These are phyloP conservation scores for Cephus pygmeus DNA, from an alignment of 2,888 invertebrate species.

Conservation along the genomic window DNA sequence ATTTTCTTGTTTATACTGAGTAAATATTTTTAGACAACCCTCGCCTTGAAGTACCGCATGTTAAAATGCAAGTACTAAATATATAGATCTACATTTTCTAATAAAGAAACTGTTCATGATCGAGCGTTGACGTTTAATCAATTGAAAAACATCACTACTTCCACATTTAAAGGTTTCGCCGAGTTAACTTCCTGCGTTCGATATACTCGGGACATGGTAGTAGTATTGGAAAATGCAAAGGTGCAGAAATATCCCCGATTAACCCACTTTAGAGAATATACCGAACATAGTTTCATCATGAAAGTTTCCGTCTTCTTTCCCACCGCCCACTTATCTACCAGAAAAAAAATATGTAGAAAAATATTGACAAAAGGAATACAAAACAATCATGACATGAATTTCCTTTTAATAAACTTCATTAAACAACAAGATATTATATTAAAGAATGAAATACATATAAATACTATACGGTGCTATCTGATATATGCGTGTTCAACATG, in stretches of 20 bases:
- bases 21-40: not conserved
- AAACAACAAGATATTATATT: constrained; percentile 19
- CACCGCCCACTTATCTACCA: not conserved
- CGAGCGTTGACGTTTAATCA: not conserved
- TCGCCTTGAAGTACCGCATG: not conserved
- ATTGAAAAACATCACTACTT: not conserved
- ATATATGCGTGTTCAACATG: constrained; percentile 34
- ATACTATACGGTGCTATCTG: constrained; percentile 39
- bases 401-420: constrained; percentile 14
- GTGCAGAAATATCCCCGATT: not conserved
- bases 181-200: not conserved
- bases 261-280: not conserved
- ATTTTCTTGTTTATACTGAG: not conserved
- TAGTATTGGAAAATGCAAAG: not conserved
- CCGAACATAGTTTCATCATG: not conserved
- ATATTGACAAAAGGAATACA: not conserved
- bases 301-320: not conserved
- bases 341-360: not conserved
- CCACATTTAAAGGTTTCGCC: not conserved
- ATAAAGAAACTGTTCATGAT: not conserved
- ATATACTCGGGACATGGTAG: not conserved
- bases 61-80: not conserved
- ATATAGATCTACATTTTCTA: not conserved
- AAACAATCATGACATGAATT: not conserved
- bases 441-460: constrained; percentile 28